These are phyloP conservation scores for Eupithecia tripunctaria DNA, from an alignment of 2,888 invertebrate genomes.

Conservation along the genomic window DNA sequence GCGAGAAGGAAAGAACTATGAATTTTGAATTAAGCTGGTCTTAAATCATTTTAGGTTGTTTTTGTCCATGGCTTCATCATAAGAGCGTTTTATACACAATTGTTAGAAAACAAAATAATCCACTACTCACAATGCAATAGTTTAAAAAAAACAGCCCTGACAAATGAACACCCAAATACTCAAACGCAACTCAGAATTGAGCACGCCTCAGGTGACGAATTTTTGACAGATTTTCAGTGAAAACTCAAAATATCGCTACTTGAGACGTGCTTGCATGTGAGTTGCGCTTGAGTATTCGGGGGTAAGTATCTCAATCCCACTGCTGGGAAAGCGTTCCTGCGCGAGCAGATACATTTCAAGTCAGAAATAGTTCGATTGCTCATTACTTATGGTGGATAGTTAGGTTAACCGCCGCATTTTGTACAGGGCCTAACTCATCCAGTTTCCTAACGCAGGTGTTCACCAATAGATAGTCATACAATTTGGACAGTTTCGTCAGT, in stretches of 20 bases:
- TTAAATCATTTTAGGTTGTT: background rate
- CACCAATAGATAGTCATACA: too few relatives aligned
- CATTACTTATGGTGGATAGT: constrained; percentile 4
- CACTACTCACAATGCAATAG: background rate
- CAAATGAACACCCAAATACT: too few relatives aligned
- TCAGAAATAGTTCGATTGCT: constrained; percentile 10
- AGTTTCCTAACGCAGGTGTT: too few relatives aligned
- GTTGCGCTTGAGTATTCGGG: too few relatives aligned
- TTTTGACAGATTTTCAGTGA: too few relatives aligned
- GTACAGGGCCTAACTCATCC: constrained; percentile 6
- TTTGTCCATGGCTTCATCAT: background rate
- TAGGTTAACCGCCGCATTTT: constrained; percentile 14
- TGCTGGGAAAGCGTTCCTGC: background rate
- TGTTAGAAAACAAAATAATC: background rate
- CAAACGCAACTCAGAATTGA: too few relatives aligned
- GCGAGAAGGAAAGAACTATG: background rate
- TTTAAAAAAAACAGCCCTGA: background rate
- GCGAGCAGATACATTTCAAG: constrained; percentile 5
- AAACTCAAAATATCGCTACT: too few relatives aligned
- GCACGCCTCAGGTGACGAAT: too few relatives aligned
- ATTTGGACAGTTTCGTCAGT: too few relatives aligned
- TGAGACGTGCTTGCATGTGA: too few relatives aligned
- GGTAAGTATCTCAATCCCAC: background rate
- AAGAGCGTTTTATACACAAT: background rate
- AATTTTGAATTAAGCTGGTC: constrained; percentile 3